Conservation (phyloP, 1,140 invertebrate species). For the Drosophila kurseongensis region DNA sequence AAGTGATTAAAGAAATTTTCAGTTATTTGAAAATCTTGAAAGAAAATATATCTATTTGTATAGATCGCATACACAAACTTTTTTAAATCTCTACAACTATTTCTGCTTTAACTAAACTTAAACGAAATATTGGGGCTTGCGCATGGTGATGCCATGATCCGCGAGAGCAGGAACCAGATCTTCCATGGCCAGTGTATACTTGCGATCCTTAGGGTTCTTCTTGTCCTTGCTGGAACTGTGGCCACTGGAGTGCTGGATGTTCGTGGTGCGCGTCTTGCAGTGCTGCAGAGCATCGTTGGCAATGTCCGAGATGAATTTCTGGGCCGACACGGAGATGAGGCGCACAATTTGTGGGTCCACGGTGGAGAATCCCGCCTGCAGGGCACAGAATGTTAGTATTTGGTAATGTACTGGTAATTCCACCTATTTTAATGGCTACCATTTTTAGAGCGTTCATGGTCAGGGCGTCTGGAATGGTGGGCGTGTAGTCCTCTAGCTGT, state of each 20-base stretch:
- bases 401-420: neutral
- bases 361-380: conserved; percentile 93
- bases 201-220: conserved; percentile 90
- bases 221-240: conserved; percentile 76
- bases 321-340: conserved; percentile 96
- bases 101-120: conserved; percentile 23
- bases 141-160: conserved; percentile 97
- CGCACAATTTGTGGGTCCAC: conserved; percentile 94
- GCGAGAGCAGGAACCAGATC: conserved; percentile 96
- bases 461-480: conserved; percentile 86
- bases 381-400: neutral
- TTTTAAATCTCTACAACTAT: too few relatives aligned
- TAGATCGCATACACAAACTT: too few relatives aligned
- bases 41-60: neutral
- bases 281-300: conserved; percentile 98
- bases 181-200: conserved; percentile 97
- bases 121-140: conserved; percentile 94
- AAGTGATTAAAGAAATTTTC: neutral
- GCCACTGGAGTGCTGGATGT: conserved; percentile 86
- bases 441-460: conserved; percentile 92
- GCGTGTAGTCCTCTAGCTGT: conserved; percentile 94
- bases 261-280: conserved; percentile 94
- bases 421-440: conserved; percentile 8
- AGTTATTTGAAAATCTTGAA: conserved; percentile 1
- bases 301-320: conserved; percentile 99